Percentiles rank a stretch among this genome's conserved stretches.
phyloP scores from a whole-genome alignment of 1,140 invertebrate species.

The Drosophila sucinea region DNA sequence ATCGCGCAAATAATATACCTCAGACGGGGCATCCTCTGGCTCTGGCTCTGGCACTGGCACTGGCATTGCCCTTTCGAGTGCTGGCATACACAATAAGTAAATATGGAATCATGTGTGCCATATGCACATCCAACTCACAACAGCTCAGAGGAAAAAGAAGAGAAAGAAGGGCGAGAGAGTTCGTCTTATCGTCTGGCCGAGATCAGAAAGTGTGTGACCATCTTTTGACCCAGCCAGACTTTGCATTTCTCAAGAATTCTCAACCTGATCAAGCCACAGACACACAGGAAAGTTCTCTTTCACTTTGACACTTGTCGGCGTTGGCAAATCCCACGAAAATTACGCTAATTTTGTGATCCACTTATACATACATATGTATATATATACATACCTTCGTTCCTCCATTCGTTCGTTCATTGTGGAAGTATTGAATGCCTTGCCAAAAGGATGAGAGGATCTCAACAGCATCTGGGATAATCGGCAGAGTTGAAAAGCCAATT shows the following conservation, averaged over 20 bases:
- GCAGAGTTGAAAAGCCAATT: constrained; percentile 80
- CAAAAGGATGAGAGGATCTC: constrained; percentile 17
- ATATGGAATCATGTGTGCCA: constrained; percentile 81
- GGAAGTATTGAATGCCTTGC: constrained; percentile 52
- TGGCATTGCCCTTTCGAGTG: constrained; percentile 30
- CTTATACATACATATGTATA: constrained; percentile 26
- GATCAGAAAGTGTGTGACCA: constrained; percentile 77
- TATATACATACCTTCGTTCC: no score
- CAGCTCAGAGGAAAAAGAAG: not conserved
- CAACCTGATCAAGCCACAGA: constrained; percentile 47
- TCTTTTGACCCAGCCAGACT: constrained; percentile 18
- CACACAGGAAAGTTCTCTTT: constrained; percentile 55
- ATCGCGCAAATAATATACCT: constrained; percentile 81
- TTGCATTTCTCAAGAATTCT: constrained; percentile 75
- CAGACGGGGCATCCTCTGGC: constrained; percentile 2
- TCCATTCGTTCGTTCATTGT: no score
- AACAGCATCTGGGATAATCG: constrained; percentile 71
- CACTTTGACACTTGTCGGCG: constrained; percentile 79
- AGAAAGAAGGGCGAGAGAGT: constrained; percentile 29
- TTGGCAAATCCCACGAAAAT: constrained; percentile 62
- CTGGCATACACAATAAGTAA: constrained; percentile 74
- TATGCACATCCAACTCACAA: constrained; percentile 39
- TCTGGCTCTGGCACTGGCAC: not conserved
- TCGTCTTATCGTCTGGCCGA: constrained; percentile 57
- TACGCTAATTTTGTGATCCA: constrained; percentile 75